Conservation (phyloP, 2,113 vertebrate genomes). For the Salvelinus alpinus region DNA sequence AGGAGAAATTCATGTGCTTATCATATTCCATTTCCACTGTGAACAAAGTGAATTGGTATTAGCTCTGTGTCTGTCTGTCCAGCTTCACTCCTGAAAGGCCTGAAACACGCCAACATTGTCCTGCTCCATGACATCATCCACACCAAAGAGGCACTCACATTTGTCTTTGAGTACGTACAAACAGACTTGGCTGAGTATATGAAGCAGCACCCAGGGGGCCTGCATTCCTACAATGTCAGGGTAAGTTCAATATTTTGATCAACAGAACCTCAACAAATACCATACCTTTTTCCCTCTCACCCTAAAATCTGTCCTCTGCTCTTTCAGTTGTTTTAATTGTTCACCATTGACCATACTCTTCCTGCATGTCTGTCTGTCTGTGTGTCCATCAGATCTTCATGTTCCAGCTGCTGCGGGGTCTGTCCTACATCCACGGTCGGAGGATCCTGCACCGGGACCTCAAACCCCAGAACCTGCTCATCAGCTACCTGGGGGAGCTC, state of each 20-base stretch:
- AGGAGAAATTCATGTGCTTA: too few species aligned
- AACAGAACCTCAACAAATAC: neutral
- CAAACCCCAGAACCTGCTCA: constrained; percentile 93
- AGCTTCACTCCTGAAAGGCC: constrained; percentile 86
- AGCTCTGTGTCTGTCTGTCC: constrained; percentile 19
- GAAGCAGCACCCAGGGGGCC: constrained; percentile 86
- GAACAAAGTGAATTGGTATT: neutral
- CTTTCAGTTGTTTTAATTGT: neutral
- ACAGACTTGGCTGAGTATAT: constrained; percentile 88
- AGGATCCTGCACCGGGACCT: constrained; percentile 90
- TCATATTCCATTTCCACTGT: too few species aligned
- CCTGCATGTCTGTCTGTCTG: neutral
- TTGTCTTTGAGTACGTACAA: constrained; percentile 85
- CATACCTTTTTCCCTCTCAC: neutral
- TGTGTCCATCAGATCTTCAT: constrained; percentile 80
- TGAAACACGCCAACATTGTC: constrained; percentile 90
- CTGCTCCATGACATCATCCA: constrained; percentile 91
- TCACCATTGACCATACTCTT: neutral
- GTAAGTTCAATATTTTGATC: constrained; percentile 59
- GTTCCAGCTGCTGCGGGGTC: constrained; percentile 87
- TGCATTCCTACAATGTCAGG: constrained; percentile 79
- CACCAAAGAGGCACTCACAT: constrained; percentile 83
- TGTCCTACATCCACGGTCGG: constrained; percentile 85
- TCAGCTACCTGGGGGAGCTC: constrained; percentile 91
- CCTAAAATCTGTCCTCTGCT: neutral